Percentiles rank a stretch among this genome's conserved stretches.
Conservation (phyloP, 2,888 invertebrate species). For the Rotaria sp. region DNA sequence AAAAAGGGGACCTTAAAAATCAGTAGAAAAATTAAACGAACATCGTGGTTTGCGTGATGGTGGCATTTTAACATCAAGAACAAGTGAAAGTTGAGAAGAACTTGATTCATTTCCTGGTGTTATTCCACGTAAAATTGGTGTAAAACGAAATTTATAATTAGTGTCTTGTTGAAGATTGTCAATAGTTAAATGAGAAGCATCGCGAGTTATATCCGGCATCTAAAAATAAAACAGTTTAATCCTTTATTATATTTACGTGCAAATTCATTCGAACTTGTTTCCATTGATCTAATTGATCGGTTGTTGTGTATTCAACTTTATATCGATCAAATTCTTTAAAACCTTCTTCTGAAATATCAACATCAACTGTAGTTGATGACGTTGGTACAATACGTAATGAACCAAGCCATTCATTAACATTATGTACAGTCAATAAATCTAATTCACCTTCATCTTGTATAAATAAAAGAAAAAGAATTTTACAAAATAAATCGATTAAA, state of each 20-base stretch:
- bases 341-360: not conserved
- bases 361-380: not conserved
- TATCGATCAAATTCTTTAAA: conserved; percentile 19
- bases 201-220: not conserved
- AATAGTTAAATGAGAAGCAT: not conserved
- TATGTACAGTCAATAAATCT: not conserved
- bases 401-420: conserved; percentile 26
- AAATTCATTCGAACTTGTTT: not conserved
- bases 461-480: not conserved
- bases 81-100: not conserved
- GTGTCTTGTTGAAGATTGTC: not conserved
- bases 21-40: not conserved
- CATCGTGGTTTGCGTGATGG: not conserved
- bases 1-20: not conserved
- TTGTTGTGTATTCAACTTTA: not conserved
- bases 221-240: not conserved
- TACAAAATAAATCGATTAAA: not conserved
- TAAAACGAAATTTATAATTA: conserved; percentile 23
- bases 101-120: not conserved
- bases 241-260: not conserved
- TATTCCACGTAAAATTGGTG: not conserved
- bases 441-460: not conserved
- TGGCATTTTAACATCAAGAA: conserved; percentile 5
- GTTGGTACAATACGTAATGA: not conserved
- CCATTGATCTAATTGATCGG: not conserved